A percentile compares a stretch with the other conserved stretches of the same genome.
These are phyloP conservation scores for Macrocentrus cingulum DNA, from an alignment of 1,140 invertebrate genomes.

Conservation along the genomic window DNA sequence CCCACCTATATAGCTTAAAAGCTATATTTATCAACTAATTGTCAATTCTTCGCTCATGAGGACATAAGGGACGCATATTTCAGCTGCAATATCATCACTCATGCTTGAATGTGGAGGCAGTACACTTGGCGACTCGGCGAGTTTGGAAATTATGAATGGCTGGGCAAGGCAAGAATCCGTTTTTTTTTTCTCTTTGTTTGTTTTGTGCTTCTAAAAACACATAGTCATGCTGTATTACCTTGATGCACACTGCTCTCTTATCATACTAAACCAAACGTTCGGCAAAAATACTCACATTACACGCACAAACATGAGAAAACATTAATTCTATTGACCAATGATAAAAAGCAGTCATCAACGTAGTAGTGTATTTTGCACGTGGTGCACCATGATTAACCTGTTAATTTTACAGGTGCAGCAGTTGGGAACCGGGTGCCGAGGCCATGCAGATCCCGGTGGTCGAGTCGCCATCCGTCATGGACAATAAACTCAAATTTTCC, in stretches of 20 bases:
- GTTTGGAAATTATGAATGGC: constrained; percentile 15
- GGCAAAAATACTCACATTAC: too few species aligned
- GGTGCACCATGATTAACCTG: too few species aligned
- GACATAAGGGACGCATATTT: neutral
- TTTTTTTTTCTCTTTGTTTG: constrained; percentile 6
- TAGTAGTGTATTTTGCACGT: neutral
- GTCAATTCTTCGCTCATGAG: constrained; percentile 4
- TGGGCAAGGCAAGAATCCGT: constrained; percentile 20
- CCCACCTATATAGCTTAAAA: neutral
- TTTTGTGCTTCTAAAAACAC: too few species aligned
- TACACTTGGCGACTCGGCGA: neutral
- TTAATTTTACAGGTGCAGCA: constrained; percentile 45
- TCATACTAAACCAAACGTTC: too few species aligned
- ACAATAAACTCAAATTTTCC: constrained; percentile 61
- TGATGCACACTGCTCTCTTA: neutral
- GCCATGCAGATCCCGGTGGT: constrained; percentile 46
- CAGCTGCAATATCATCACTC: neutral
- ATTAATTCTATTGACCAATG: too few species aligned
- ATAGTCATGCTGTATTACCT: constrained; percentile 5
- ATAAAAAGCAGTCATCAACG: too few species aligned
- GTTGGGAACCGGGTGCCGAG: constrained; percentile 28
- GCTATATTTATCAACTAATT: neutral
- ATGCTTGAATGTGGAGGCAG: neutral
- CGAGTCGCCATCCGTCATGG: constrained; percentile 49
- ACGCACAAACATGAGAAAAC: too few species aligned